Percentiles rank a stretch among this genome's conserved stretches.
phyloP scores from a whole-genome alignment of 2,888 invertebrate genomes.

The Lasioglossum figueresi region DNA sequence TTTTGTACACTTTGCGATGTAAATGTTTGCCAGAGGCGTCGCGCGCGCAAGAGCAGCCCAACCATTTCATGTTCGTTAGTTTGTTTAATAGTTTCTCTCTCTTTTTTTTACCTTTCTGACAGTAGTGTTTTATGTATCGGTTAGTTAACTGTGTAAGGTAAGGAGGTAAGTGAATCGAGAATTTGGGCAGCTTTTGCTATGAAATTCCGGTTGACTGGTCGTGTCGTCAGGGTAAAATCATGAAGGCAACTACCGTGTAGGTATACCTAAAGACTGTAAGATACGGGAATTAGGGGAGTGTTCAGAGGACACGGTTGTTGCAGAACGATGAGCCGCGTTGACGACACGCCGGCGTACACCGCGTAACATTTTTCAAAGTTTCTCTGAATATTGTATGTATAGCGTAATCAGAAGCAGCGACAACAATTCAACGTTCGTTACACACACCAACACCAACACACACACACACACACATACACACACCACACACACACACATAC shows the following conservation, averaged over 20 bases:
- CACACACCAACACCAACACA: neutral
- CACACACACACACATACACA: neutral
- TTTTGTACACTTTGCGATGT: constrained; percentile 47
- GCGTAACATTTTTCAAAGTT: constrained; percentile 64
- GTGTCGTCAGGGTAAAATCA: constrained; percentile 8
- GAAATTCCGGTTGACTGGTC: constrained; percentile 27
- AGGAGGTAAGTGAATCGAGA: constrained; percentile 30
- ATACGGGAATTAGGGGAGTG: constrained; percentile 19
- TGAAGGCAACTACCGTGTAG: neutral
- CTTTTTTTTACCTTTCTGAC: neutral
- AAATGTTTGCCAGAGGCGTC: constrained; percentile 33
- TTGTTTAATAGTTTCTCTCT: neutral
- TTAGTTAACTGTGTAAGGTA: constrained; percentile 36
- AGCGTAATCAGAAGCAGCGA: constrained; percentile 58
- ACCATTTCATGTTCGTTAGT: constrained; percentile 20
- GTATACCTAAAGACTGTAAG: constrained; percentile 29
- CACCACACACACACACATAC: neutral
- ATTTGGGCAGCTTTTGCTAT: constrained; percentile 49
- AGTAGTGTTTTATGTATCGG: constrained; percentile 26
- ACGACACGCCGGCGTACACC: constrained; percentile 26
- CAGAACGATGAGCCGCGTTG: constrained; percentile 28
- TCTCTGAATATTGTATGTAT: constrained; percentile 72
- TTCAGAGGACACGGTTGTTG: constrained; percentile 13
- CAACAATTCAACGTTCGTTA: constrained; percentile 43
- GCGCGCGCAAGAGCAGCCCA: constrained; percentile 33